phyloP scores from a whole-genome alignment of 2,797 vertebrate species.

The Bovichtus variegatus region DNA sequence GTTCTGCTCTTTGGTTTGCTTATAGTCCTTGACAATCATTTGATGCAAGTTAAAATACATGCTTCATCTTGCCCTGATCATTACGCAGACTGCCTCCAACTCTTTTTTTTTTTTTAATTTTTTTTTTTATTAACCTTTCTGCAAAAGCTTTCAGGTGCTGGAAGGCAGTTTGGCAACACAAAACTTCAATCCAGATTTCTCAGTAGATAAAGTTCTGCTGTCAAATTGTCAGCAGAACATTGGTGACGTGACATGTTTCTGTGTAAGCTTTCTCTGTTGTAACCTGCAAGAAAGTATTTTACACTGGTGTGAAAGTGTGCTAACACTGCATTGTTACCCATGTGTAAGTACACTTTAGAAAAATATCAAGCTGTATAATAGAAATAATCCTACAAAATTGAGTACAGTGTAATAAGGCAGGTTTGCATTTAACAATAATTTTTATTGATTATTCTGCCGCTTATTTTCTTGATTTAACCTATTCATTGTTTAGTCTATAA shows the following conservation, averaged over 20 bases:
- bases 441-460: background rate
- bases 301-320: background rate
- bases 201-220: background rate
- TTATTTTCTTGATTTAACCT: background rate
- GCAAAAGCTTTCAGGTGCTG: background rate
- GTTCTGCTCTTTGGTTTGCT: slow-evolving; percentile 19
- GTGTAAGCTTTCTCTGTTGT: background rate
- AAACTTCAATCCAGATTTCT: background rate
- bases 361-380: background rate
- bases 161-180: slow-evolving; percentile 3
- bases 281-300: background rate
- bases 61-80: slow-evolving; percentile 3
- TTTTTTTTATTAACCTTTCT: background rate
- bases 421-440: background rate
- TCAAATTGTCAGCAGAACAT: background rate
- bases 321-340: background rate
- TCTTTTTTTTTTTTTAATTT: background rate
- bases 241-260: background rate
- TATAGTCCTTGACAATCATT: slow-evolving; percentile 64
- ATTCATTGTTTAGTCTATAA: background rate
- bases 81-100: slow-evolving; percentile 11
- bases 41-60: slow-evolving; percentile 21
- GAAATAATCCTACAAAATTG: background rate
- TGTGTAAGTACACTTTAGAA: background rate
- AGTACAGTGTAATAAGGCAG: background rate